phyloP scores from a whole-genome alignment of 1,140 invertebrate species.

The Neodiprion fabricii region DNA sequence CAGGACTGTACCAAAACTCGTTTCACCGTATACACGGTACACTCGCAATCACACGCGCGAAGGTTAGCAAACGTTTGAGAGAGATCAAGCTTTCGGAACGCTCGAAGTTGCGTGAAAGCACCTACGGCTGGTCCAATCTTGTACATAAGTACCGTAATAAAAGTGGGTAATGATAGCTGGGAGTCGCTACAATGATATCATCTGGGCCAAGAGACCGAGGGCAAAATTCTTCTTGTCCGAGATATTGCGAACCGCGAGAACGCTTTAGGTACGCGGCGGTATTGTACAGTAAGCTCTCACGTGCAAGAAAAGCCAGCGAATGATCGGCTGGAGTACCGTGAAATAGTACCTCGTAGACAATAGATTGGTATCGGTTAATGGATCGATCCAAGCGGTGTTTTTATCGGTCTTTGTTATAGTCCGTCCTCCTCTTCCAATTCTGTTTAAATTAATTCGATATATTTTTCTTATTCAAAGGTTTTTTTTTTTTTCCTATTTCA shows the following conservation, averaged over 20 bases:
- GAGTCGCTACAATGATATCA: background rate
- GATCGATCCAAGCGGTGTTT: background rate
- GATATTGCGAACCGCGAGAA: background rate
- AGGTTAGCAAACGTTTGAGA: too few species aligned
- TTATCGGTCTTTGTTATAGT: too few species aligned
- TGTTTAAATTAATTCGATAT: background rate
- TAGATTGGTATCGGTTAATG: background rate
- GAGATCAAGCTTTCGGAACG: too few species aligned
- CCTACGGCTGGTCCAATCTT: too few species aligned
- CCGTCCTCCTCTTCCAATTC: background rate
- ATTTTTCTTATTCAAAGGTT: background rate
- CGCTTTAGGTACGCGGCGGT: background rate
- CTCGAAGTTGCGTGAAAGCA: too few species aligned
- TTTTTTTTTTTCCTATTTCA: too few species aligned
- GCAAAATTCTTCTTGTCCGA: background rate
- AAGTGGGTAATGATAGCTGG: too few species aligned
- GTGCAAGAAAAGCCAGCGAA: background rate
- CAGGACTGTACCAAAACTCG: too few species aligned
- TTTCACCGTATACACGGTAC: too few species aligned
- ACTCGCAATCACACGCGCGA: too few species aligned
- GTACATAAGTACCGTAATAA: too few species aligned
- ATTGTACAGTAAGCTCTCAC: background rate
- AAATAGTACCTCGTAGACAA: constrained; percentile 5
- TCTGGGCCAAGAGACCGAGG: background rate
- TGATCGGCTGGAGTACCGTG: background rate